These are phyloP conservation scores for Amphilophus citrinellus DNA, from an alignment of 2,113 vertebrate genomes.

Conservation along the genomic window DNA sequence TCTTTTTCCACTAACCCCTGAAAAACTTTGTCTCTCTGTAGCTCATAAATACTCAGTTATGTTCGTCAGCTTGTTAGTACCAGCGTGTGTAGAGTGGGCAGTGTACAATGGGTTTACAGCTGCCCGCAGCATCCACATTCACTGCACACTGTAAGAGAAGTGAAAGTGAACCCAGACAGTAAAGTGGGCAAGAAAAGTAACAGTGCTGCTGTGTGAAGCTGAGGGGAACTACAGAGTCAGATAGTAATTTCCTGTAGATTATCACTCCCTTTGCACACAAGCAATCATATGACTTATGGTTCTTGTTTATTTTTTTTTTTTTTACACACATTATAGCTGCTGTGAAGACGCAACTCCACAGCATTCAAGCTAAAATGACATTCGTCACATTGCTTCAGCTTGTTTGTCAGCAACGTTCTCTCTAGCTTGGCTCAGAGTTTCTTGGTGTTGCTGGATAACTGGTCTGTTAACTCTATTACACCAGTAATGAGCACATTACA, in stretches of 20 bases:
- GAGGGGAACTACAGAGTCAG: slow-evolving; percentile 21
- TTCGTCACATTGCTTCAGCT: not conserved
- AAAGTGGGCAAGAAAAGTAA: not conserved
- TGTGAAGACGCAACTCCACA: not conserved
- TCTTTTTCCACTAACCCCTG: not conserved
- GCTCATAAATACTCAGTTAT: not conserved
- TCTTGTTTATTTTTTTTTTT: not conserved
- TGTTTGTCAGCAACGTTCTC: not conserved
- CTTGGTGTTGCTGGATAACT: not conserved
- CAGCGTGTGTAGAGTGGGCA: slow-evolving; percentile 59
- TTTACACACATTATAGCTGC: not conserved
- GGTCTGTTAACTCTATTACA: not conserved
- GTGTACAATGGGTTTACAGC: slow-evolving; percentile 69
- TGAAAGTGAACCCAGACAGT: not conserved
- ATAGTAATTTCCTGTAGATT: slow-evolving; percentile 37
- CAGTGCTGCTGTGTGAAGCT: not conserved
- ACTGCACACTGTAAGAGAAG: not conserved
- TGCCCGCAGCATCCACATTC: not conserved
- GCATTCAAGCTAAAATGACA: not conserved
- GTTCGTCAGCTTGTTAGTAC: not conserved
- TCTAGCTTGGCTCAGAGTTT: not conserved
- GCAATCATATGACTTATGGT: not conserved
- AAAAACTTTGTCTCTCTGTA: not conserved
- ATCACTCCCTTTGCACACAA: slow-evolving; percentile 15
- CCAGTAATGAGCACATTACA: not conserved